Evolutionary conservation across 30 jellyfish, hydroid and myxozoan species (phyloP), one percentile per base, ranked within the genome.

Genomic region (Hydractinia echinata): DNA sequence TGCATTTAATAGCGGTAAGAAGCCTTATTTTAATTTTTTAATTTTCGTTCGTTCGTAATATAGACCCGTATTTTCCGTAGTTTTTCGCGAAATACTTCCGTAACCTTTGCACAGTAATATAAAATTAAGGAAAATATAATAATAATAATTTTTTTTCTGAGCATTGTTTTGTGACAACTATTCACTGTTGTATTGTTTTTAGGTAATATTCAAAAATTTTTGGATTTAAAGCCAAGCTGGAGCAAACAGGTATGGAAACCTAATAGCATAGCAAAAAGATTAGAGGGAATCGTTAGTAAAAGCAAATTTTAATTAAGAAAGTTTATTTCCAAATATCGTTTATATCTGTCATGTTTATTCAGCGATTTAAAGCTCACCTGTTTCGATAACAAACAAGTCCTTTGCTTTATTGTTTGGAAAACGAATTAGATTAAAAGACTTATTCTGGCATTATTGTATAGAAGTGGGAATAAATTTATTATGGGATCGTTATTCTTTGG

Each of bases 1-100:
- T 83, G 96, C 96, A 15, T 91, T 91, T 73, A 91, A 91, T 79
- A 66, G 95, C 66, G 98, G 98, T 91, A 80, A 54, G 88, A 72
- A 64, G 7, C 74, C 19, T 7, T 64, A 51, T 6, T 13, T 7
- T 7, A 3, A 64, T 6, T 30, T 30, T 30, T 30, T 30, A 30
- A 30, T 30, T 30, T 30, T 30, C 2, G 74, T 64, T 7, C 19
- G 1, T 58, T 58, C 3, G 15, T 58, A 16, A 11, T 58, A 11
- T 13, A 3, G 19, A 58, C 69, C 15, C 69, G 2, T 58, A 3
- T 11, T 58, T 16, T 16, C 69, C 15, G 19, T 58, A 58, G 69
- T 58, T 58, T 16, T 13, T 58, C 18, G 69, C 69, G 69, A 13
- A 58, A 58, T 58, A 13, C 19, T 58, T 58, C 15, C 1, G 18